Evolutionary conservation across 2,888 invertebrate genomes (phyloP), one percentile per base, ranked within the genome.

Genomic region (Amorpha juglandis): DNA sequence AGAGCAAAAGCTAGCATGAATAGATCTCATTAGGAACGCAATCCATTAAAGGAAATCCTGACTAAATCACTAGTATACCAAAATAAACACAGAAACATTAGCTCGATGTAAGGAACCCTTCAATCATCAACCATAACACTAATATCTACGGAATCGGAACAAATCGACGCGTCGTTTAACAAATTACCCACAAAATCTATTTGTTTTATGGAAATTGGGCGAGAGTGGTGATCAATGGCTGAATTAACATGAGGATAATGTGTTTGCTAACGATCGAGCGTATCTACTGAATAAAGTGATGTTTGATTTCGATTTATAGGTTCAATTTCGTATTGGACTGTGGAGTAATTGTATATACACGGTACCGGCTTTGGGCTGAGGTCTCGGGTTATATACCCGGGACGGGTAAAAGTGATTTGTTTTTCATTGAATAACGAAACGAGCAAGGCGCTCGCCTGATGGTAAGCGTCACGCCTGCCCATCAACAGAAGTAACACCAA

Each of bases 151-250:
- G 72, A 68, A 72, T 71, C 68, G 66, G 67, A 69, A 69, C 70
- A 64, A 69, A 70, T 68, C 66, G 67, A 14, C 65, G 63, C 72
- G 72, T 68, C 72, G 70, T 73, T 73, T 73, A 70, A 72, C 71
- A 70, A 73, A 72, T 69, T 58, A 58, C 58, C 58, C 58, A 58
- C 58, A 19, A 58, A 55, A 58, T 58, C 58, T 58, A 58, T 58
- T 58, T 58, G 58, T 58, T 58, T 58, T 58, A 58, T 58, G 58
- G 58, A 58, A 58, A 58, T 58, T 58, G 58, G 42, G 19, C 6
- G 58, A 58, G 38, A 58, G 38, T 58, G 42, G 58, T 42, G 58
- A 58, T 58, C 58, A 58, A 58, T 58, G 42, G 42, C 38, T 42
- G 58, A 58, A 58, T 58, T 58, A 58, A 58, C 58, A 58, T 42